These are phyloP conservation scores for Chaitophorus viminalis DNA, from an alignment of 2,888 invertebrate genomes.

Conservation along the genomic window DNA sequence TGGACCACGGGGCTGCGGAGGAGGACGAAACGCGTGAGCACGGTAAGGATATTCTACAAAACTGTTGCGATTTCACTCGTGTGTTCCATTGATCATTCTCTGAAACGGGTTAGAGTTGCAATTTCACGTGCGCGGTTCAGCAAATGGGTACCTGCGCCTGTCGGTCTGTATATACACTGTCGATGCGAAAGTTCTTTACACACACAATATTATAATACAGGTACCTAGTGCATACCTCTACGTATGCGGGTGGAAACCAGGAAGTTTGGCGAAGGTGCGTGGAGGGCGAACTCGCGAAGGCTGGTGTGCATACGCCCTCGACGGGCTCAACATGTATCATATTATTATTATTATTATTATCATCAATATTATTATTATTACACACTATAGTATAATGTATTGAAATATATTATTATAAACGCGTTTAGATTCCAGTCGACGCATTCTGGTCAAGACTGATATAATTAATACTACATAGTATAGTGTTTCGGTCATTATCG, in stretches of 20 bases:
- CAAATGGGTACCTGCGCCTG: neutral
- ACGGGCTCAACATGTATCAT: neutral
- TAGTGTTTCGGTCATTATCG: neutral
- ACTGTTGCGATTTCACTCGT: neutral
- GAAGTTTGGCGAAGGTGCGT: neutral
- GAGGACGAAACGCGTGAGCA: neutral
- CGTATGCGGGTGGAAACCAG: neutral
- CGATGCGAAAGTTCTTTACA: neutral
- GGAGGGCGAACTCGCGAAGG: neutral
- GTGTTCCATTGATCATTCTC: no score
- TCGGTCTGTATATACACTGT: neutral
- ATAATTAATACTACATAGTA: neutral
- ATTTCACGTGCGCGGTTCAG: neutral
- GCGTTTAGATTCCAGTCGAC: neutral
- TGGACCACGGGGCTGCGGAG: neutral
- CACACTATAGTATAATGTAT: no score
- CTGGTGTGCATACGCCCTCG: neutral
- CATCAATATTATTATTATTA: no score
- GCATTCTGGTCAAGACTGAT: neutral
- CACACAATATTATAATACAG: no score
- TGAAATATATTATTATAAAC: neutral
- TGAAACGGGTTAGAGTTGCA: neutral
- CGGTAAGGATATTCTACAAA: neutral
- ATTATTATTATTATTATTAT: no score
- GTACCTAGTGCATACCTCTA: no score